Conservation (phyloP, 2,113 vertebrate species). For the Phrynocephalus versicolor region DNA sequence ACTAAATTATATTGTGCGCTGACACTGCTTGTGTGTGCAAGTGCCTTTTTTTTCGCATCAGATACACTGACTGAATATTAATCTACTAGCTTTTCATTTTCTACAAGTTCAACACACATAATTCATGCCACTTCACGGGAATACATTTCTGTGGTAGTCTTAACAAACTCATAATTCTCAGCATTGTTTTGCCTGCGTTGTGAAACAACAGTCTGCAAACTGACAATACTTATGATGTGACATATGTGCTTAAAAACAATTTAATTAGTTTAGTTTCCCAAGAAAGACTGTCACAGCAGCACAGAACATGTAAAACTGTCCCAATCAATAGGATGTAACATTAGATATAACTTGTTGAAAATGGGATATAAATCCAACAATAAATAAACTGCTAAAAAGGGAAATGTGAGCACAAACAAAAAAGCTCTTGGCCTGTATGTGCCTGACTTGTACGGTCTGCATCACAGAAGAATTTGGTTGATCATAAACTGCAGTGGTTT, state of each 20-base stretch:
- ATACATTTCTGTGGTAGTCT: not conserved
- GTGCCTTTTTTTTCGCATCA: not conserved
- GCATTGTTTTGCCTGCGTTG: not conserved
- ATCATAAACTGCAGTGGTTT: not conserved
- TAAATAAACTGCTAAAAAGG: not conserved
- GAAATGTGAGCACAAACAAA: not conserved
- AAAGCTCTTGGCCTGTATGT: not conserved
- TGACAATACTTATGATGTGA: not conserved
- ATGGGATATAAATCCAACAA: not conserved
- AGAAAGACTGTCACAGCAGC: not conserved
- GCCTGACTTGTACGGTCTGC: not conserved
- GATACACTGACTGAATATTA: not conserved
- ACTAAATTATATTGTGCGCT: not conserved
- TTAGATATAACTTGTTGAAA: not conserved
- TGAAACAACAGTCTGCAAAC: not conserved
- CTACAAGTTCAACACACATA: not conserved
- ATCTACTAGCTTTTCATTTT: not conserved
- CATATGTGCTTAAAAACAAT: not conserved
- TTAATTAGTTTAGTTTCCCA: too few species aligned
- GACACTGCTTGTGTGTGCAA: not conserved
- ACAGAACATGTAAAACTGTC: not conserved
- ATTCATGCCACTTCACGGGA: not conserved
- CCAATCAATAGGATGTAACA: not conserved
- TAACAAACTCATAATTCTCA: not conserved
- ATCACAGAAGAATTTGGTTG: not conserved